Evolutionary conservation across 2,113 vertebrate species (phyloP).

Genomic region (Eulemur macaco): DNA sequence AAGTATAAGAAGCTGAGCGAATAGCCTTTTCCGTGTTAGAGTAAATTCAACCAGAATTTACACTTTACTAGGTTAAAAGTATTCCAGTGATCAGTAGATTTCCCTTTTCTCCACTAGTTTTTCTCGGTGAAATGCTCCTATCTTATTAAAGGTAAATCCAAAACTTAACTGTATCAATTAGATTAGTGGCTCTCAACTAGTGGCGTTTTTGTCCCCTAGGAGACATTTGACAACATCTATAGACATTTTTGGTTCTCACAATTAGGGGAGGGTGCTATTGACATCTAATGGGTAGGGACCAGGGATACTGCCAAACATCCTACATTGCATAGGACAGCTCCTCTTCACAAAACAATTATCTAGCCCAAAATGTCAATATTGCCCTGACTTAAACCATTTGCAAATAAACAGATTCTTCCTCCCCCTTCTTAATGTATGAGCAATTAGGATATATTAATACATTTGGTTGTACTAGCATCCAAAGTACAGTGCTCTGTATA

Average conservation of each 20-base stretch:
- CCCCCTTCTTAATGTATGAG: neutral
- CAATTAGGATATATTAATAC: neutral
- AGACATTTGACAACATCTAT: neutral
- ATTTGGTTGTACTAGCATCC: neutral
- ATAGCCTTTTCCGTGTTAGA: neutral
- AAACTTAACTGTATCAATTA: neutral
- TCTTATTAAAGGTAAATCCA: conserved; percentile 1
- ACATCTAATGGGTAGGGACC: neutral
- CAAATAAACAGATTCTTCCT: neutral
- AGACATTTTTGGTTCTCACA: neutral
- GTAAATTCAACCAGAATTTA: neutral
- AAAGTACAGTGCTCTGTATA: neutral
- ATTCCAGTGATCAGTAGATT: neutral
- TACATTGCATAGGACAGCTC: neutral
- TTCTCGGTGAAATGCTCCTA: neutral
- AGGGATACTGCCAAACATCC: neutral
- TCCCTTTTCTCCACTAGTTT: neutral
- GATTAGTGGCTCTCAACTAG: neutral
- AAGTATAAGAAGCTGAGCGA: neutral
- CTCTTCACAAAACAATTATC: neutral
- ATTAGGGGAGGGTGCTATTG: neutral
- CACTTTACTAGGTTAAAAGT: neutral
- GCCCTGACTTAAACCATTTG: neutral
- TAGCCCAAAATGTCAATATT: neutral
- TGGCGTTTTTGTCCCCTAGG: neutral